These are phyloP conservation scores for Cyrtorhinus lividipennis DNA, from an alignment of 1,140 invertebrate species.

Conservation along the genomic window DNA sequence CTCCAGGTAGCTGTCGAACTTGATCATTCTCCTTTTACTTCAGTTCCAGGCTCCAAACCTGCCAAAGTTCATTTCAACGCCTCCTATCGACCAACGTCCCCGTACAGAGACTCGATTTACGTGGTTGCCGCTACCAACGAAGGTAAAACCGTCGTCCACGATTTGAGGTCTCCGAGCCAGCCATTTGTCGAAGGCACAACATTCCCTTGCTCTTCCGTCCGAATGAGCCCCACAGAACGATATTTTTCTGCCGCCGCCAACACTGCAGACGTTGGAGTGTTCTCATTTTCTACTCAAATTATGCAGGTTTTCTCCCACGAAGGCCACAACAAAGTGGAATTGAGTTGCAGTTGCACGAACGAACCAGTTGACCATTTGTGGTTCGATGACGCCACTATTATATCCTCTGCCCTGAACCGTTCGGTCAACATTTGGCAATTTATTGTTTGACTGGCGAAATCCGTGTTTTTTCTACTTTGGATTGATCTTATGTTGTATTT, in stretches of 20 bases:
- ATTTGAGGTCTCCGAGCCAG: neutral
- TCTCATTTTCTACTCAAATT: no score
- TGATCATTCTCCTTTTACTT: no score
- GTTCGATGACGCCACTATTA: neutral
- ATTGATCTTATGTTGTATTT: no score
- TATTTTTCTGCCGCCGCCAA: no score
- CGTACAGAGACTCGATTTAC: neutral
- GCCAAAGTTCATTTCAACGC: neutral
- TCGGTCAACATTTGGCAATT: conserved; percentile 14
- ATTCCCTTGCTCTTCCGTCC: no score
- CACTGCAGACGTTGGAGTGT: no score
- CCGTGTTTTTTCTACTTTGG: no score
- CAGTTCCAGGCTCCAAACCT: no score
- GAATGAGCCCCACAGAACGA: neutral
- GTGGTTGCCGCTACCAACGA: neutral
- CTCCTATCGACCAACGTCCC: neutral
- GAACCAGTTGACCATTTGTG: neutral
- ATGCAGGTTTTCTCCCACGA: conserved; percentile 8
- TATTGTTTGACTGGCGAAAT: no score
- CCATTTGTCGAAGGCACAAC: no score
- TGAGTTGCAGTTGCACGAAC: neutral
- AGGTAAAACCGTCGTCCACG: neutral
- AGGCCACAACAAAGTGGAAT: conserved; percentile 13
- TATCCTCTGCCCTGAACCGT: conserved; percentile 9
- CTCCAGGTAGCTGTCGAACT: no score